These are phyloP conservation scores for Proctacanthus coquilletti DNA, from an alignment of 1,140 invertebrate species.

Conservation along the genomic window DNA sequence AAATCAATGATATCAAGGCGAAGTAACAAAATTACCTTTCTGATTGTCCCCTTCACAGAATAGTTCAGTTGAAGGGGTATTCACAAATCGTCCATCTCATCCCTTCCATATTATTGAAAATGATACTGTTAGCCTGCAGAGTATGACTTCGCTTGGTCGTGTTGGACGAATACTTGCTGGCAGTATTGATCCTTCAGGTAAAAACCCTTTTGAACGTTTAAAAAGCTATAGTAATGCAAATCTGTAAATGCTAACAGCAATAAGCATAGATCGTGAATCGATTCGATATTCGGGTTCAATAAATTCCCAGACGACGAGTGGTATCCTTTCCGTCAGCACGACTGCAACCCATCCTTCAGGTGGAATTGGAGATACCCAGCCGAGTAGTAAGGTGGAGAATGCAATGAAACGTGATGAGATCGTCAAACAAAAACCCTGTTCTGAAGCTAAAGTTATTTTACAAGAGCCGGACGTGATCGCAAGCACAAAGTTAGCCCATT, in stretches of 20 bases:
- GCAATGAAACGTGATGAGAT: too few relatives aligned
- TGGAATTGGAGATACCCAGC: too few relatives aligned
- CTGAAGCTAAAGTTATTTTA: conserved; percentile 25
- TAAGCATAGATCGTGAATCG: conserved; percentile 26
- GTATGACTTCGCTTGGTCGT: conserved; percentile 67
- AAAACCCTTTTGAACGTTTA: too few relatives aligned
- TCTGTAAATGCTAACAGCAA: too few relatives aligned
- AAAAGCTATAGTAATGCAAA: too few relatives aligned
- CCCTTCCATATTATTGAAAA: conserved; percentile 69
- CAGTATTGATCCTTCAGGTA: conserved; percentile 36
- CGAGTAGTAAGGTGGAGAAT: too few relatives aligned
- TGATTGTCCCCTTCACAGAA: conserved; percentile 16
- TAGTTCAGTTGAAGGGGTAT: conserved; percentile 40
- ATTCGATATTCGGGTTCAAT: conserved; percentile 13
- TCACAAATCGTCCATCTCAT: conserved; percentile 40
- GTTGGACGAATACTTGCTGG: conserved; percentile 59
- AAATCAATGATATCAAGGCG: too few relatives aligned
- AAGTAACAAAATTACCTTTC: too few relatives aligned
- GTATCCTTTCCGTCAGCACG: too few relatives aligned
- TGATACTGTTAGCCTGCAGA: conserved; percentile 71
- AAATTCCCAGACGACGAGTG: conserved; percentile 10
- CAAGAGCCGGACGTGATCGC: conserved; percentile 88
- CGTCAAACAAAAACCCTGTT: too few relatives aligned
- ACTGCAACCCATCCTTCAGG: too few relatives aligned
- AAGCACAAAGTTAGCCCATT: conserved; percentile 61